Percentiles rank a stretch among this genome's conserved stretches.
These are phyloP conservation scores for Kryptolebias ocellatus DNA, from an alignment of 2,797 vertebrate species.

Conservation along the genomic window DNA sequence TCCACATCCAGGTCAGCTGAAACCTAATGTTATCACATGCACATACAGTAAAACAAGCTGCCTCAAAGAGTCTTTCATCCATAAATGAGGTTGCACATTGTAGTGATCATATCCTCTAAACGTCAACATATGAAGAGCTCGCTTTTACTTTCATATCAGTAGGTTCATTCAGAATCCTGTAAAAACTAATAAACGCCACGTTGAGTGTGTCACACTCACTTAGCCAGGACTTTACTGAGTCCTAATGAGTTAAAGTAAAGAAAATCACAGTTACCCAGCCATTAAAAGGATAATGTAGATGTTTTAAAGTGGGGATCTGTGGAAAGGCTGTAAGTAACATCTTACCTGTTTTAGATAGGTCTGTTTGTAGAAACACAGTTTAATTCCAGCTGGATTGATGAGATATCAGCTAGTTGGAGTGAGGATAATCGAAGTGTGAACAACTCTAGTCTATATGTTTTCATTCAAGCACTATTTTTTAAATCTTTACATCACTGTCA, in stretches of 20 bases:
- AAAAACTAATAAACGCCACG: conserved; percentile 53
- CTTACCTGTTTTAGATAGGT: no score
- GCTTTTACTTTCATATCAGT: conserved; percentile 34
- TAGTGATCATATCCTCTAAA: conserved; percentile 43
- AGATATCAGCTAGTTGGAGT: no score
- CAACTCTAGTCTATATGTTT: no score
- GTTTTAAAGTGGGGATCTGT: no score
- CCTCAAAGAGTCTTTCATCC: conserved; percentile 51
- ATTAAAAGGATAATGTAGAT: no score
- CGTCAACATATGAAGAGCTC: neutral
- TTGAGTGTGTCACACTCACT: conserved; percentile 25
- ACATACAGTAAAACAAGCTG: conserved; percentile 20
- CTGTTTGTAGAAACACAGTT: no score
- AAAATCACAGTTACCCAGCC: conserved; percentile 12
- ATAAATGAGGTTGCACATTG: conserved; percentile 19
- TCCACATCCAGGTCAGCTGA: conserved; percentile 54
- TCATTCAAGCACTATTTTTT: no score
- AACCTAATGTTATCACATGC: conserved; percentile 33
- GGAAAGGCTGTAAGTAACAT: no score
- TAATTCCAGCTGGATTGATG: no score
- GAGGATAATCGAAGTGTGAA: no score
- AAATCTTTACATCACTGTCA: no score
- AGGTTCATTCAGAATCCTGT: conserved; percentile 34
- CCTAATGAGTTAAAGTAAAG: conserved; percentile 45
- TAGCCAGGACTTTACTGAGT: conserved; percentile 24